Evolutionary conservation across 1,140 invertebrate genomes (phyloP).

Genomic region (Heliconius congener): DNA sequence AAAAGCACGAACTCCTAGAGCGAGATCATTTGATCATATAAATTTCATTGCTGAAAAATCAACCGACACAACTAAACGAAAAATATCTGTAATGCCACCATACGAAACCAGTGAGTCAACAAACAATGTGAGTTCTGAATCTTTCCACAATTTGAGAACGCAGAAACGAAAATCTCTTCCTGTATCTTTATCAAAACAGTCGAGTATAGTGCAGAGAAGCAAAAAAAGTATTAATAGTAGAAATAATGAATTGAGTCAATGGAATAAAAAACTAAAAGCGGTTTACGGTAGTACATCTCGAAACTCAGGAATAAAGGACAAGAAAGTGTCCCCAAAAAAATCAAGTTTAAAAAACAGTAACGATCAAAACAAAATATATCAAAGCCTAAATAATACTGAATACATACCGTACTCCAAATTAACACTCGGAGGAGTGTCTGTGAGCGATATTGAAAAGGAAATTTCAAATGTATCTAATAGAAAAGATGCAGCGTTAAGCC

Average conservation of each 20-base stretch:
- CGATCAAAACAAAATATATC: slow-evolving; percentile 32
- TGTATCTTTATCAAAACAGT: not conserved
- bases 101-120: slow-evolving; percentile 64
- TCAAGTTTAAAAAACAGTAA: slow-evolving; percentile 33
- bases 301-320: slow-evolving; percentile 40
- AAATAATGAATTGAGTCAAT: slow-evolving; percentile 53
- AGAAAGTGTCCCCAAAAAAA: slow-evolving; percentile 25
- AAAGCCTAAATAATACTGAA: slow-evolving; percentile 59
- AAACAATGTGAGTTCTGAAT: slow-evolving; percentile 51
- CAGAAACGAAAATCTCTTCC: slow-evolving; percentile 22
- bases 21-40: slow-evolving; percentile 25
- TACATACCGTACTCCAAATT: slow-evolving; percentile 79
- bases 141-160: slow-evolving; percentile 26
- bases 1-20: slow-evolving; percentile 11
- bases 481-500: slow-evolving; percentile 59
- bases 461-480: slow-evolving; percentile 58
- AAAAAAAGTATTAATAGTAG: slow-evolving; percentile 32
- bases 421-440: slow-evolving; percentile 71
- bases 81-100: slow-evolving; percentile 62
- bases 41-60: slow-evolving; percentile 19
- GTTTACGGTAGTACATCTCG: slow-evolving; percentile 57
- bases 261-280: slow-evolving; percentile 63
- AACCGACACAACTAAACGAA: slow-evolving; percentile 45
- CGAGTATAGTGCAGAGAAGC: not conserved
- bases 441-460: slow-evolving; percentile 72